Evolutionary conservation across 2,888 invertebrate genomes (phyloP).

Genomic region (Arenicola marina): DNA sequence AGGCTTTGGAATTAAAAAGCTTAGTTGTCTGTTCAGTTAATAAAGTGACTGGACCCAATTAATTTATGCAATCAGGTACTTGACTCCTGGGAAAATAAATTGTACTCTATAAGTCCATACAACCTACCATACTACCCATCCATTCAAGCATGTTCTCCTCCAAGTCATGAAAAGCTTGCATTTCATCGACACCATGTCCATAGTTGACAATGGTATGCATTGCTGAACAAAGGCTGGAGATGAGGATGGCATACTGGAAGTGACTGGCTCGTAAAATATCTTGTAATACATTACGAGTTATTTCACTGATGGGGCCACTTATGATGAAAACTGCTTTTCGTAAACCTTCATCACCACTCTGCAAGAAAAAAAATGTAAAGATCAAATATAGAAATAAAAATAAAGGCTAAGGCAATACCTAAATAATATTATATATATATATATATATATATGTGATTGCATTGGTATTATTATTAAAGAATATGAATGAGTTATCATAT

Average conservation of each 20-base stretch:
- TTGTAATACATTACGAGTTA: conserved; percentile 67
- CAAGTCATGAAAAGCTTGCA: conserved; percentile 54
- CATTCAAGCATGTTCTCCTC: conserved; percentile 64
- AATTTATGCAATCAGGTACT: too few relatives aligned
- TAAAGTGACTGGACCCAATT: too few relatives aligned
- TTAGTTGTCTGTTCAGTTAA: too few relatives aligned
- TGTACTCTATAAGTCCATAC: not conserved
- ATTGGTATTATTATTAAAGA: too few relatives aligned
- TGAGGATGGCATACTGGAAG: conserved; percentile 69
- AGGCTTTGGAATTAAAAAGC: too few relatives aligned
- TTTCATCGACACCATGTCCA: conserved; percentile 55
- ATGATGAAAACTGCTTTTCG: conserved; percentile 67
- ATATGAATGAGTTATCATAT: too few relatives aligned
- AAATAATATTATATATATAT: too few relatives aligned
- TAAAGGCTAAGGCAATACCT: too few relatives aligned
- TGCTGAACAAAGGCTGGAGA: conserved; percentile 67
- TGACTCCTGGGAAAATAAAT: too few relatives aligned
- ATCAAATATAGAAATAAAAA: too few relatives aligned
- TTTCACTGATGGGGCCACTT: conserved; percentile 66
- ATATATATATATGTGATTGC: too few relatives aligned
- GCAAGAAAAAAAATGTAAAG: conserved; percentile 8
- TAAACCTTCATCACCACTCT: conserved; percentile 58
- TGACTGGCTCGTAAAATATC: conserved; percentile 69
- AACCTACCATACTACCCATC: conserved; percentile 66
- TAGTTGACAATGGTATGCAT: conserved; percentile 65